Evolutionary conservation across 2,797 vertebrate genomes (phyloP).

Genomic region (Catostomus latipinnis): DNA sequence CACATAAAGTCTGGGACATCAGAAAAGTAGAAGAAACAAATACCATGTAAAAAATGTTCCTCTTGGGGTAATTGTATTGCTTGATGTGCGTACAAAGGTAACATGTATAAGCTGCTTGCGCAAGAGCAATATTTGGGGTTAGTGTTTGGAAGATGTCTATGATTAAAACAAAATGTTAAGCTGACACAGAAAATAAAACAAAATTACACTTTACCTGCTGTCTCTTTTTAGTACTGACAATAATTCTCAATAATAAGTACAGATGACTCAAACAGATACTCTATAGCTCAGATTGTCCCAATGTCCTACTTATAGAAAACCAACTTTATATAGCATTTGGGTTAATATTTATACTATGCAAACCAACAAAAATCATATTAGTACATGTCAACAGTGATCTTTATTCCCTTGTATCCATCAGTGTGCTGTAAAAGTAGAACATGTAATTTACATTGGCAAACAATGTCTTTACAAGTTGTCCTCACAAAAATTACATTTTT

Average conservation of each 20-base stretch:
- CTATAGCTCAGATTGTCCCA: neutral
- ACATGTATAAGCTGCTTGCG: conserved; percentile 23
- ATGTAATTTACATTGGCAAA: neutral
- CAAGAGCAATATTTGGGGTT: conserved; percentile 16
- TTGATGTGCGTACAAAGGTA: neutral
- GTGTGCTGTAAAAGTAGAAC: conserved; percentile 19
- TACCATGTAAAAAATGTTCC: neutral
- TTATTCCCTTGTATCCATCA: conserved; percentile 11
- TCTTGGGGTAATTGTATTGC: neutral
- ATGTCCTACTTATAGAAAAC: neutral
- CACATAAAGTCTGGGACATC: conserved; percentile 13
- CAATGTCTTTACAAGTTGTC: too few relatives aligned
- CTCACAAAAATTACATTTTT: too few relatives aligned
- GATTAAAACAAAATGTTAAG: conserved; percentile 19
- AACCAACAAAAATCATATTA: neutral
- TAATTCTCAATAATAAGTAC: neutral
- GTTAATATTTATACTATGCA: neutral
- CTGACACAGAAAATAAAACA: conserved; percentile 9
- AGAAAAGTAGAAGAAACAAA: conserved; percentile 7
- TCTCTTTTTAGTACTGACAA: neutral
- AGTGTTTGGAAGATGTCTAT: neutral
- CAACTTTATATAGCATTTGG: neutral
- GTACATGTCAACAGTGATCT: conserved; percentile 2
- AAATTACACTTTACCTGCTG: conserved; percentile 33
- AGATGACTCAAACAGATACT: conserved; percentile 8